These are phyloP conservation scores for Tokudaia muenninki DNA, from an alignment of 2,797 vertebrate species.

Conservation along the genomic window DNA sequence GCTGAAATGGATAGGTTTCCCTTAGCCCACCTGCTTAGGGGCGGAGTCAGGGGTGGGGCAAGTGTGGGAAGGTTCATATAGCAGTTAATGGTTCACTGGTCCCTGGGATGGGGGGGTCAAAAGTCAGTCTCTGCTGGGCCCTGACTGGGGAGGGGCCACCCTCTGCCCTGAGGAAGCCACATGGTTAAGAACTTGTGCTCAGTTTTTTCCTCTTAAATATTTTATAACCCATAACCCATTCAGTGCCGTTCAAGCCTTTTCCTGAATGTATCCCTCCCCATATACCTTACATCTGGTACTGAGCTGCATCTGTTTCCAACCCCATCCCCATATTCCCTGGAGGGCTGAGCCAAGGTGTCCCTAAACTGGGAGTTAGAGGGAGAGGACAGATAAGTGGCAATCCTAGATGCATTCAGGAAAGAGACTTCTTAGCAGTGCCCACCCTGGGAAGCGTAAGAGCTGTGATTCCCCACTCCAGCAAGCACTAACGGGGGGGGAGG, in stretches of 20 bases:
- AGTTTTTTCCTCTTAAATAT: conserved; percentile 48
- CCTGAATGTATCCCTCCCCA: not conserved
- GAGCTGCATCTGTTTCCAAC: not conserved
- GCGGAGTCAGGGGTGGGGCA: conserved; percentile 60
- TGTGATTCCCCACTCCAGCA: not conserved
- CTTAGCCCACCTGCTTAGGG: conserved; percentile 72
- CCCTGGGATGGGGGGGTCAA: conserved; percentile 66
- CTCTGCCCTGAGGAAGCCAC: conserved; percentile 69
- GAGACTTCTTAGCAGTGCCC: conserved; percentile 9
- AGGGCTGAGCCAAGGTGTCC: conserved; percentile 22
- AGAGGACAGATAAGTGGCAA: not conserved
- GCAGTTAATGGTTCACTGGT: conserved; percentile 85
- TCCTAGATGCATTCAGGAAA: not conserved
- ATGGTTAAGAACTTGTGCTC: conserved; percentile 54
- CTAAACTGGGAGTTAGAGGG: not conserved
- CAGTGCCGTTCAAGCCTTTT: conserved; percentile 2
- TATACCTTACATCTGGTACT: not conserved
- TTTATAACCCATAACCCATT: not conserved
- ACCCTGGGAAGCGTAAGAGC: not conserved
- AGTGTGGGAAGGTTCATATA: conserved; percentile 64
- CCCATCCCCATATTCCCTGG: conserved; percentile 42
- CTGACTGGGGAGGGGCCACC: conserved; percentile 65
- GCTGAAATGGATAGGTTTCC: conserved; percentile 32
- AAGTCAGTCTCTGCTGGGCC: conserved; percentile 68
- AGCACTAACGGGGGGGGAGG: not conserved